Conservation (phyloP, 2,797 vertebrate genomes). For the Notoglanidium macrostoma region DNA sequence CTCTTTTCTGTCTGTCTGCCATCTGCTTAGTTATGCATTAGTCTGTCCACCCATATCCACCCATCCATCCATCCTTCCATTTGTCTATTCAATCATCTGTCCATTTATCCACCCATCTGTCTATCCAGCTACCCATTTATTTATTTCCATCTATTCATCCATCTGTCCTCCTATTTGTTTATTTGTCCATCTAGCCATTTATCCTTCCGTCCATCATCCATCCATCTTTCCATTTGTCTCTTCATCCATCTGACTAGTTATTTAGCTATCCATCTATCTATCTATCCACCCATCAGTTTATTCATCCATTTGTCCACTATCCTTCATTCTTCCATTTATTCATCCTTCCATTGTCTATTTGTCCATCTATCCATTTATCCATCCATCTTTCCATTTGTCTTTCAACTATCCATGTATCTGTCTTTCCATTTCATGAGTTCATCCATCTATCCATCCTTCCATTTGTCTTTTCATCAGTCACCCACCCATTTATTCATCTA, state of each 20-base stretch:
- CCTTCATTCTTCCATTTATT: neutral
- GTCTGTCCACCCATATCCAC: neutral
- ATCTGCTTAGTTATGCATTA: neutral
- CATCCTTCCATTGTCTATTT: neutral
- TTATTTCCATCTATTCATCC: neutral
- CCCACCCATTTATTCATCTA: neutral
- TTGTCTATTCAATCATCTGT: too few relatives aligned
- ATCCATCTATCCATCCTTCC: neutral
- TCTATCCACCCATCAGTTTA: neutral
- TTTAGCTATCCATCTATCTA: neutral
- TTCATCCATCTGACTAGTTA: neutral
- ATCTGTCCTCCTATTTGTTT: neutral
- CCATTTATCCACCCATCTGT: neutral
- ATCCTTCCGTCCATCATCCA: neutral
- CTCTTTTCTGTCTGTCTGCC: neutral
- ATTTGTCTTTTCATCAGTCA: neutral
- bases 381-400: neutral
- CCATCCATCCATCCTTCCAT: neutral
- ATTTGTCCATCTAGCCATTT: too few relatives aligned
- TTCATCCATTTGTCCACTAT: neutral
- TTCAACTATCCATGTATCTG: neutral
- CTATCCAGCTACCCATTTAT: neutral
- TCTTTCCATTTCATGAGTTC: too few relatives aligned
- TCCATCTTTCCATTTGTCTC: too few relatives aligned
- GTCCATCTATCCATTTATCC: too few relatives aligned